Evolutionary conservation across 2,113 vertebrate genomes (phyloP), one percentile per base, ranked within the genome.

Genomic region (Promerops cafer): DNA sequence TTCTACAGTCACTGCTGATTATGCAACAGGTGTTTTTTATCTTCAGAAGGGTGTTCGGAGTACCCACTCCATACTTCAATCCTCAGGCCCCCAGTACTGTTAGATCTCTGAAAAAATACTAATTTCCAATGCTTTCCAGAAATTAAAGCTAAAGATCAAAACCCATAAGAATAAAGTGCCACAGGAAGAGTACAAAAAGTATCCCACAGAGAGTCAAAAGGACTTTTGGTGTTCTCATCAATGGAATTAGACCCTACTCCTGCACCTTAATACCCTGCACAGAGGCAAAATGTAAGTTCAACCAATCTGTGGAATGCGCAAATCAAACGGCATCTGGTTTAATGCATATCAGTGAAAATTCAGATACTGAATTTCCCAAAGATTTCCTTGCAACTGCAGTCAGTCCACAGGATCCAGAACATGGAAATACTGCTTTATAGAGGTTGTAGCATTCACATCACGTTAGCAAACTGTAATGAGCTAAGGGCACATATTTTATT

Each of bases 121-220:
- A 5, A 23, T 33, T 77, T 22, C 26, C 16, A 95, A 4, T 19
- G 6, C 15, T 52, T 84, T 54, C 45, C n/a, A 74, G 19, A 37
- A 74, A 42, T 27, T 70, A 77, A 42, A 74, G 54, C 9, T 31
- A 13, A 77, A 50, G 11, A 59, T 9, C 45, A 65, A 78, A 78
- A 70, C 20, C 37, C 4, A 1, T 0, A 4, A n/a, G 5, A 33
- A 31, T 20, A 2, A 39, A 44, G 16, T 11, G 7, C 17, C 35
- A 26, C 26, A 50, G 22, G 16, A 79, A 52, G 7, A 80, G 19
- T 4, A 22, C 5, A 39, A 12, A 12, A 70, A 20, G 13, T 37
- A 87, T 53, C 20, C 12, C 11, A 37, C 5, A 7, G 10, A 81
- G 8, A 74, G 23, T 7, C 26, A 37, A 23, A 61, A 21, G 47